These are phyloP conservation scores for Gambelia wislizenii DNA, from an alignment of 2,797 vertebrate species.

Conservation along the genomic window DNA sequence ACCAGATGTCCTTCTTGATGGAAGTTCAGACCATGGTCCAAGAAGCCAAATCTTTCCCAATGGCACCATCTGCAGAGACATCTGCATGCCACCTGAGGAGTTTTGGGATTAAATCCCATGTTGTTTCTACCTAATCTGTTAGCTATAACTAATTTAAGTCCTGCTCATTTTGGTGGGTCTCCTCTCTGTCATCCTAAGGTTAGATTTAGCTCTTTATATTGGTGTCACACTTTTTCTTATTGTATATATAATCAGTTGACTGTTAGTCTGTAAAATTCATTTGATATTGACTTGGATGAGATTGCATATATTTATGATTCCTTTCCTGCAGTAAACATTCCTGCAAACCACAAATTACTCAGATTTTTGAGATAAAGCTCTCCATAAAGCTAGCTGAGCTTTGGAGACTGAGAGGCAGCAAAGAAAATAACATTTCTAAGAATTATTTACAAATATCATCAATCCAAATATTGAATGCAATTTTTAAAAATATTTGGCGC, in stretches of 20 bases:
- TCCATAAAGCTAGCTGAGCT: constrained; percentile 13
- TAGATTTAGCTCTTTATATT: background rate
- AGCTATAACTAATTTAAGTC: background rate
- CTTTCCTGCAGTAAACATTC: background rate
- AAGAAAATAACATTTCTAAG: background rate
- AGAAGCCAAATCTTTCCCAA: too few relatives aligned
- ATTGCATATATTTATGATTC: background rate
- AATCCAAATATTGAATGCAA: constrained; percentile 14
- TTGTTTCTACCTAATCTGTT: background rate
- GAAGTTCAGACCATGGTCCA: too few relatives aligned
- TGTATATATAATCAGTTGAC: background rate
- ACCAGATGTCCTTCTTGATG: too few relatives aligned
- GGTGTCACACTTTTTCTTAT: background rate
- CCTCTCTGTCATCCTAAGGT: background rate
- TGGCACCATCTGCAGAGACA: too few relatives aligned
- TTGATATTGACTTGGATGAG: background rate
- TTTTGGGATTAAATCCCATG: too few relatives aligned
- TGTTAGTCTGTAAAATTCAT: background rate
- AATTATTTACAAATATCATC: constrained; percentile 18
- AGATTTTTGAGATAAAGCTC: constrained; percentile 18
- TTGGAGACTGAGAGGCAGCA: background rate
- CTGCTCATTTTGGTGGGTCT: background rate
- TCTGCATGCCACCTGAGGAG: too few relatives aligned
- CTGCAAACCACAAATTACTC: constrained; percentile 1
- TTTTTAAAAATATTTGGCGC: background rate